Evolutionary conservation across 2,113 vertebrate genomes (phyloP).

Genomic region (Cepphus grylle): DNA sequence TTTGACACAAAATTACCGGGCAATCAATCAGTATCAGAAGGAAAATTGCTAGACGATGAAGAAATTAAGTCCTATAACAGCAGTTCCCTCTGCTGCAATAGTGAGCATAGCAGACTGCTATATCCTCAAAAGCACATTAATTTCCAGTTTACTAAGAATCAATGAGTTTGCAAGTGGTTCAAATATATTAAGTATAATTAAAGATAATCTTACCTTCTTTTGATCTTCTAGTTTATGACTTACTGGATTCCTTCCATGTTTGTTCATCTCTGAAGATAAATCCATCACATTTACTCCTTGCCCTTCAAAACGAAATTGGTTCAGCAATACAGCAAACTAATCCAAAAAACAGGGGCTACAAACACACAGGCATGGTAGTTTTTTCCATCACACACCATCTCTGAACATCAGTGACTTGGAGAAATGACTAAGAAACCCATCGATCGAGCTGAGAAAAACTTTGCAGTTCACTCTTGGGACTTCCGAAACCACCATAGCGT

Average conservation of each 20-base stretch:
- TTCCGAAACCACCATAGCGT: constrained; percentile 77
- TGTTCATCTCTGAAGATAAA: constrained; percentile 90
- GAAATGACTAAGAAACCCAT: constrained; percentile 65
- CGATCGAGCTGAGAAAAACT: constrained; percentile 44
- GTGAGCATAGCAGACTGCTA: background rate
- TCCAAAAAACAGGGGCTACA: constrained; percentile 73
- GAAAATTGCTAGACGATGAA: background rate
- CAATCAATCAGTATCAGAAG: background rate
- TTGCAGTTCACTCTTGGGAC: constrained; percentile 55
- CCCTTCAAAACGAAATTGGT: constrained; percentile 74
- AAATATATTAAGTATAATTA: background rate
- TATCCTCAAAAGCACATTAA: background rate
- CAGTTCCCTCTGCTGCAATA: background rate
- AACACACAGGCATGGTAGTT: constrained; percentile 68
- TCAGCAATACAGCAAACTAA: constrained; percentile 76
- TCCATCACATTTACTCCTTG: constrained; percentile 86
- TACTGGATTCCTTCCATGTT: constrained; percentile 93
- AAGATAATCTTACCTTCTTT: constrained; percentile 86
- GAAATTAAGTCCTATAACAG: background rate
- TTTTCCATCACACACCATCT: constrained; percentile 80
- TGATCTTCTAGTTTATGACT: constrained; percentile 98
- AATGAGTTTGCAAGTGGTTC: background rate
- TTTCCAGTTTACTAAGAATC: constrained; percentile 10
- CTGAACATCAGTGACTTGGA: constrained; percentile 72
- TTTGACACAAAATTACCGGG: constrained; percentile 1